Percentiles rank a stretch among this genome's conserved stretches.
phyloP scores from a whole-genome alignment of 2,888 invertebrate genomes.

The Crematogaster levior region DNA sequence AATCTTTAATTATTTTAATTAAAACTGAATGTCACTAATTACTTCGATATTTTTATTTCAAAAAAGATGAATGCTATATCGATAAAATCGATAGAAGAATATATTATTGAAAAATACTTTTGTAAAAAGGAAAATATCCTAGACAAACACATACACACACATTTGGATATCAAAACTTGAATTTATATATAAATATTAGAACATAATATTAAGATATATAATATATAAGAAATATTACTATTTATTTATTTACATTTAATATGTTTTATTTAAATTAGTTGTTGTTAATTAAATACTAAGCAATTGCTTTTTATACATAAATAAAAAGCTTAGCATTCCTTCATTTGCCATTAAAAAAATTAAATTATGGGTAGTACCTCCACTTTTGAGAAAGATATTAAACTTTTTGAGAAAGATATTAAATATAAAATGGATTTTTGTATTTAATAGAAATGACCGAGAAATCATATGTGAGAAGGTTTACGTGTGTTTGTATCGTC shows the following conservation, averaged over 20 bases:
- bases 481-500: not conserved
- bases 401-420: not conserved
- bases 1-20: not conserved
- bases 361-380: not conserved
- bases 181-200: constrained; percentile 7
- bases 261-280: not conserved
- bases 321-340: not conserved
- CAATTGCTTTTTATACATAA: not conserved
- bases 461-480: not conserved
- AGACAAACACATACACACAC: not conserved
- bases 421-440: not conserved
- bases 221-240: not conserved
- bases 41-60: not conserved
- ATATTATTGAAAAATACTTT: not conserved
- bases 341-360: not conserved
- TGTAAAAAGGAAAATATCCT: not conserved
- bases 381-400: no score
- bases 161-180: not conserved
- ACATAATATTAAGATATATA: no score
- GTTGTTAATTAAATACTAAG: not conserved
- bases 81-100: not conserved
- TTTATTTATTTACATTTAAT: constrained; percentile 5
- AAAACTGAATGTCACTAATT: not conserved
- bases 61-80: not conserved
- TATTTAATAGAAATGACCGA: not conserved